Conservation (phyloP, 2,888 invertebrate genomes). For the Magallana nippona region DNA sequence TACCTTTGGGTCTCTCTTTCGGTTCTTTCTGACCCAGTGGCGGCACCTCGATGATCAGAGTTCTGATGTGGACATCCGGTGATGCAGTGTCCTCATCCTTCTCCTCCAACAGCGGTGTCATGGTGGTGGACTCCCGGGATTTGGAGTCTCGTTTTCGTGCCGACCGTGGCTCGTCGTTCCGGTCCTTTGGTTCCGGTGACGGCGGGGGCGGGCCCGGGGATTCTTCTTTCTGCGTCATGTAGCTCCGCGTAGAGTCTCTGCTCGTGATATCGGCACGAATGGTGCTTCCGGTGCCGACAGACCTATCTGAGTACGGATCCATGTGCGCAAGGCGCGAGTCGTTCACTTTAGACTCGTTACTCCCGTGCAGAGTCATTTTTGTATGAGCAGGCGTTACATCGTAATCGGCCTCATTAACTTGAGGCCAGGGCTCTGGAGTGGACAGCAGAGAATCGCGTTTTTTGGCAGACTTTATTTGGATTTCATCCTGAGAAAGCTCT, state of each 20-base stretch:
- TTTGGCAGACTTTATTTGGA: slow-evolving; percentile 14
- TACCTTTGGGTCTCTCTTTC: slow-evolving; percentile 38
- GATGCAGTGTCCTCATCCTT: slow-evolving; percentile 54
- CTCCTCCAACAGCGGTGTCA: slow-evolving; percentile 65
- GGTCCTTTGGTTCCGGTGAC: slow-evolving; percentile 70
- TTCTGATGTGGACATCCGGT: slow-evolving; percentile 56
- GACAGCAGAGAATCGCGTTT: slow-evolving; percentile 58
- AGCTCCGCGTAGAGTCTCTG: slow-evolving; percentile 51
- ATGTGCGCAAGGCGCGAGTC: slow-evolving; percentile 48
- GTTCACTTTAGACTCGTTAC: slow-evolving; percentile 32
- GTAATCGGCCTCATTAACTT: slow-evolving; percentile 67
- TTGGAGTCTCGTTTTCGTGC: slow-evolving; percentile 46
- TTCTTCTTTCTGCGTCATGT: slow-evolving; percentile 59
- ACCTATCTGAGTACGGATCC: slow-evolving; percentile 46
- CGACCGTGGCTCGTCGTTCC: slow-evolving; percentile 46
- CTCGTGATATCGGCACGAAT: slow-evolving; percentile 49
- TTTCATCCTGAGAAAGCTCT: slow-evolving; percentile 39
- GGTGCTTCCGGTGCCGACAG: slow-evolving; percentile 41
- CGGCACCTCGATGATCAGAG: slow-evolving; percentile 59
- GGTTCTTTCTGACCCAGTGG: slow-evolving; percentile 54
- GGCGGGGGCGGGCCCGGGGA: slow-evolving; percentile 76
- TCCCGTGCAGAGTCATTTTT: slow-evolving; percentile 43
- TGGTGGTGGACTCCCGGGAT: slow-evolving; percentile 60
- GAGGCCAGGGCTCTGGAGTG: slow-evolving; percentile 71
- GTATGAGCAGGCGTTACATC: slow-evolving; percentile 58